These are phyloP conservation scores for Calephelis nemesis DNA, from an alignment of 1,140 invertebrate species.

Conservation along the genomic window DNA sequence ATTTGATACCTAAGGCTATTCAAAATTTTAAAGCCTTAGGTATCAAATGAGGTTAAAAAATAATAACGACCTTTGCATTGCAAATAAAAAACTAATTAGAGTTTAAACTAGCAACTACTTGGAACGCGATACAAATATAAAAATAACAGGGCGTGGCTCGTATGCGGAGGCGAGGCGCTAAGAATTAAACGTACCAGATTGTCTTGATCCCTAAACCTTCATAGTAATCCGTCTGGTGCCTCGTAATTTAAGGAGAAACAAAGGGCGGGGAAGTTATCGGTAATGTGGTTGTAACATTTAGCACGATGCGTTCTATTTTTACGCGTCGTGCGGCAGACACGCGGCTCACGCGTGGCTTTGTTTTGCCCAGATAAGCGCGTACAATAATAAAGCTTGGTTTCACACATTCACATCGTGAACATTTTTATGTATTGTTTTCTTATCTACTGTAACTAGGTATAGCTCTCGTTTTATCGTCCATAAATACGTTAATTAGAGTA, in stretches of 20 bases:
- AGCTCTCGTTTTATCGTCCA: constrained; percentile 42
- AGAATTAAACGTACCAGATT: constrained; percentile 33
- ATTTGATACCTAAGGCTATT: no score
- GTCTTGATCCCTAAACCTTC: constrained; percentile 37
- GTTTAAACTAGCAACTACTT: not conserved
- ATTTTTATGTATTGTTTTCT: constrained; percentile 49
- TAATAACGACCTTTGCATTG: not conserved
- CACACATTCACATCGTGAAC: constrained; percentile 63
- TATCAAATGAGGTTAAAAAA: not conserved
- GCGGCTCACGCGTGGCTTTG: constrained; percentile 65
- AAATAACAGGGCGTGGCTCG: constrained; percentile 65
- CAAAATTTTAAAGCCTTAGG: no score
- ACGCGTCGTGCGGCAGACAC: constrained; percentile 52
- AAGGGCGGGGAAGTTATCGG: constrained; percentile 34
- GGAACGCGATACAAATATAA: constrained; percentile 23
- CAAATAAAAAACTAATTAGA: constrained; percentile 1
- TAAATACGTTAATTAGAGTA: constrained; percentile 55
- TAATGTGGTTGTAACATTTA: constrained; percentile 49
- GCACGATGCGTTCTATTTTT: constrained; percentile 63
- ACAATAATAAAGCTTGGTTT: constrained; percentile 40
- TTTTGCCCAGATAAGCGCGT: constrained; percentile 62
- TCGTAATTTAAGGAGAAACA: constrained; percentile 15
- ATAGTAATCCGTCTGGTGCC: constrained; percentile 24
- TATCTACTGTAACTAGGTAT: constrained; percentile 53
- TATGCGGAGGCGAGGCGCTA: constrained; percentile 38